Percentiles rank a stretch among this genome's conserved stretches.
Conservation (phyloP, 2,797 vertebrate genomes). For the Gymnoscopelus microlampas region DNA sequence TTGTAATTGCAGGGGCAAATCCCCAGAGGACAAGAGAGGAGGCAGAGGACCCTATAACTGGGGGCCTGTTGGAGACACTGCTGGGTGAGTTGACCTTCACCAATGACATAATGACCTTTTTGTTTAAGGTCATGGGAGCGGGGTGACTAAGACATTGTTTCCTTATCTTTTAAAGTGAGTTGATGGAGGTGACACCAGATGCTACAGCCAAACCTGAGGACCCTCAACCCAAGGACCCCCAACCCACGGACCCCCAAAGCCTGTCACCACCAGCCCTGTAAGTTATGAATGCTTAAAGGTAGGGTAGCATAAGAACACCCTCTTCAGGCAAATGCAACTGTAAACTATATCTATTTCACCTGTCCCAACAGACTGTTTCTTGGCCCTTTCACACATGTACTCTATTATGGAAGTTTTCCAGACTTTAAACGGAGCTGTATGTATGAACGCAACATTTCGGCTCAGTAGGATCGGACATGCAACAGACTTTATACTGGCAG, state of each 20-base stretch:
- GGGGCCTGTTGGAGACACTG: constrained; percentile 78
- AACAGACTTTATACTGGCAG: no score
- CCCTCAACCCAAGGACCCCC: constrained; percentile 67
- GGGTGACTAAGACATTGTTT: not conserved
- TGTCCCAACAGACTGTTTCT: no score
- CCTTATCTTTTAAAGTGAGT: constrained; percentile 73
- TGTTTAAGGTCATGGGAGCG: no score
- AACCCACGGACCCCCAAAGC: constrained; percentile 63
- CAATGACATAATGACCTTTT: not conserved
- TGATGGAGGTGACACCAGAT: constrained; percentile 64
- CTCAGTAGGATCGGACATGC: no score
- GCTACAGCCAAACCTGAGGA: constrained; percentile 74
- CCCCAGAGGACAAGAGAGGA: constrained; percentile 82
- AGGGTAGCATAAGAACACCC: no score
- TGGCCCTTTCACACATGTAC: no score
- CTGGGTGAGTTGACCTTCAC: constrained; percentile 66
- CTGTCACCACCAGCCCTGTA: constrained; percentile 73
- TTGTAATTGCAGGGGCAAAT: constrained; percentile 76
- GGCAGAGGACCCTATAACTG: constrained; percentile 84
- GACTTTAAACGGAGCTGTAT: no score
- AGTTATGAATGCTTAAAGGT: constrained; percentile 30
- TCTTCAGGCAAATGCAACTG: no score
- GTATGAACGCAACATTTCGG: no score
- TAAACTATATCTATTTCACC: no score
- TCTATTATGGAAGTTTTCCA: no score